Evolutionary conservation across 2,113 vertebrate species (phyloP), one percentile per base, ranked within the genome.

Genomic region (Tychaedon coryphoeus): DNA sequence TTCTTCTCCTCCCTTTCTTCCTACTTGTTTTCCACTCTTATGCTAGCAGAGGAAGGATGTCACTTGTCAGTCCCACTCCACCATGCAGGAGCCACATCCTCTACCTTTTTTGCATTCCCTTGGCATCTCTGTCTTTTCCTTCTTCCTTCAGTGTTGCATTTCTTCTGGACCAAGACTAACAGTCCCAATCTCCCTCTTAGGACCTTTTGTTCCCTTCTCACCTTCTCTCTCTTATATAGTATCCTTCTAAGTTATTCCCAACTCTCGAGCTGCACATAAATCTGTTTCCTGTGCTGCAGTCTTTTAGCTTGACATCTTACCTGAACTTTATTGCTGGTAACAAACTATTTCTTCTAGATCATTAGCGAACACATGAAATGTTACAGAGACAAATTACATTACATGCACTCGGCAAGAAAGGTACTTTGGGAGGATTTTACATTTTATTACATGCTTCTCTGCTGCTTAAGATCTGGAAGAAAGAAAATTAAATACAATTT

Each of bases 261-360:
- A 31, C 34, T 87, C 42, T 60, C 4, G 4, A 78, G 42, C 8
- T 78, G 47, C 53, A 8, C 29, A 33, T 71, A 58, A 81, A 87
- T 75, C 56, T 24, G 14, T 62, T 81, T 88, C 25, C 19, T 60
- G 5, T 29, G 24, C 38, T 86, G 28, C 60, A 54, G 1, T 29
- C 54, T 79, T 85, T 29, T 62, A 50, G 9, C 65, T 38, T 60
- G 74, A 69, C 74, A n/a, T 92, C 74, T 66, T 90, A 56, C 54
- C 47, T 86, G 89, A 89, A 60, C 34, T 77, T 92, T 86, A 90
- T 57, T 80, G 67, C 75, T 73, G 72, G 43, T 91, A 95, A 73
- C 82, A 91, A 87, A 74, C 51, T 91, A 12, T 67, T 43, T 72
- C 69, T 91, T 89, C 61, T 56, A 60, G 54, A 45, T 89, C 84